Conservation (phyloP, 2,888 invertebrate genomes). For the Philhelius pedissequus region DNA sequence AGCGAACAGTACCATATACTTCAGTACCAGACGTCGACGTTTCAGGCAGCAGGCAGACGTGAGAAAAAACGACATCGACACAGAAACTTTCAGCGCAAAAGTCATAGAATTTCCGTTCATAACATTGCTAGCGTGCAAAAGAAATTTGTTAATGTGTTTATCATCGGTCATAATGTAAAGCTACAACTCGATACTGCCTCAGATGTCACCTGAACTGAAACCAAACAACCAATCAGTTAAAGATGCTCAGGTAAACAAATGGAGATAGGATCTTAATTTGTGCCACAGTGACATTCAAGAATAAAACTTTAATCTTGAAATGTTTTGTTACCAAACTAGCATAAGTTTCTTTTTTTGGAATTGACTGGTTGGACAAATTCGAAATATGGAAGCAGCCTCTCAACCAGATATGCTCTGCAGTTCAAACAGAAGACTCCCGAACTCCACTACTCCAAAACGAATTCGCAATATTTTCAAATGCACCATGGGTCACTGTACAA, state of each 20-base stretch:
- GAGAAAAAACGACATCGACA: background rate
- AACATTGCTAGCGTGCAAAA: background rate
- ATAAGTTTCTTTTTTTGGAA: conserved; percentile 7
- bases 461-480: conserved; percentile 48
- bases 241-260: background rate
- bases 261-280: background rate
- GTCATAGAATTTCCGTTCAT: background rate
- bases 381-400: conserved; percentile 4
- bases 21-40: no score
- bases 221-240: background rate
- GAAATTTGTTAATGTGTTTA: conserved; percentile 12
- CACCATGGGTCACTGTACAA: conserved; percentile 52
- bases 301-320: background rate
- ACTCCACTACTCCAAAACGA: conserved; percentile 2
- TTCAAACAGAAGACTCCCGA: background rate
- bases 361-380: conserved; percentile 9
- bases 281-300: background rate
- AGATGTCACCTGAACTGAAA: conserved; percentile 19
- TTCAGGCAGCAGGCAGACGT: background rate
- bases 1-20: no score
- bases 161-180: background rate
- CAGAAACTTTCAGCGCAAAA: background rate
- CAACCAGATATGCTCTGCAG: background rate
- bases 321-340: background rate
- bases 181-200: conserved; percentile 39